A percentile compares a stretch with the other conserved stretches of the same genome.
phyloP scores from a whole-genome alignment of 2,888 invertebrate genomes.

The Himalopsyche japonica region DNA sequence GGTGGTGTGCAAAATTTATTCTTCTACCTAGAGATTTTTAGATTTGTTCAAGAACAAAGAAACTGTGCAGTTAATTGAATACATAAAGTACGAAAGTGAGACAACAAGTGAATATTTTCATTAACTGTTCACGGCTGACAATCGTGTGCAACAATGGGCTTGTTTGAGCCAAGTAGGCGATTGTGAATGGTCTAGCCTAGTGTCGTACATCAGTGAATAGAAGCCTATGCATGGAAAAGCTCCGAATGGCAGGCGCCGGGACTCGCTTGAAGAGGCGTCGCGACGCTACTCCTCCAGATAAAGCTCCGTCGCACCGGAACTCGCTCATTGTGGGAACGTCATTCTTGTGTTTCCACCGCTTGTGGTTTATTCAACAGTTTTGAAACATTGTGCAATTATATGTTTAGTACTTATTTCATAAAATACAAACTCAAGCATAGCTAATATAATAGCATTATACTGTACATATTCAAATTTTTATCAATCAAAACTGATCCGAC shows the following conservation, averaged over 20 bases:
- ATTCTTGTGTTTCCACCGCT: not conserved
- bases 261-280: not conserved
- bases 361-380: not conserved
- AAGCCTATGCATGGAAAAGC: not conserved
- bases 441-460: too few relatives aligned
- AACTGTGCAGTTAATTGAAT: not conserved
- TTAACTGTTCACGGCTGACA: not conserved
- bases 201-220: not conserved
- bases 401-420: not conserved
- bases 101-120: not conserved
- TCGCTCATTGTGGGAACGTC: slow-evolving; percentile 3
- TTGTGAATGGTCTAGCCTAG: not conserved
- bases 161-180: not conserved
- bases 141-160: slow-evolving; percentile 1
- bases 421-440: too few relatives aligned
- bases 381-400: not conserved
- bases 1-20: too few relatives aligned
- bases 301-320: slow-evolving; percentile 10
- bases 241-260: not conserved
- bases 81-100: not conserved
- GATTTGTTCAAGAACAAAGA: not conserved
- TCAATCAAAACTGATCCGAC: too few relatives aligned
- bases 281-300: slow-evolving; percentile 2
- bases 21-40: too few relatives aligned
- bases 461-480: too few relatives aligned